Percentiles rank a stretch among this genome's conserved stretches.
Evolutionary conservation across 2,113 vertebrate genomes (phyloP).

Genomic region (Pangasianodon gigas): DNA sequence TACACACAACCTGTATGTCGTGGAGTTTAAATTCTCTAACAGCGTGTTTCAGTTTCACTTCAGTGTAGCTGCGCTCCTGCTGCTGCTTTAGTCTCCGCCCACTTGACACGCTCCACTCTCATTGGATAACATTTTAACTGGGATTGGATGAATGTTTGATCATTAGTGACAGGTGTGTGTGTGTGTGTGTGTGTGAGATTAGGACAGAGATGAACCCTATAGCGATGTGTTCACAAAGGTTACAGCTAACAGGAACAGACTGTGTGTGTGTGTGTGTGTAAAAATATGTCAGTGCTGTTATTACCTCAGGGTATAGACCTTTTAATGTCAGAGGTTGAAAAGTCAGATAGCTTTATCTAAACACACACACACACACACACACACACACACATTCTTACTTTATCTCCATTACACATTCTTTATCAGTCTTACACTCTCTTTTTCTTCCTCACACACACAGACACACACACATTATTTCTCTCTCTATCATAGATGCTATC

Average conservation of each 20-base stretch:
- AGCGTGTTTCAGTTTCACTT: not conserved
- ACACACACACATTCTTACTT: not conserved
- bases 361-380: not conserved
- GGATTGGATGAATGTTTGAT: not conserved
- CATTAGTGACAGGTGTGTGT: not conserved
- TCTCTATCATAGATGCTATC: no score
- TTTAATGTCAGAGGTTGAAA: not conserved
- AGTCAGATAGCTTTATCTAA: constrained; percentile 13
- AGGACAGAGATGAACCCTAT: no score
- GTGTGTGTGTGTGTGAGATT: no score
- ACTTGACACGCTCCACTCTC: not conserved
- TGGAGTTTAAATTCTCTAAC: not conserved
- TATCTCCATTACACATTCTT: no score
- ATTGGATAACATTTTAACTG: not conserved
- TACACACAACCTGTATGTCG: no score
- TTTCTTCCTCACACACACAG: not conserved
- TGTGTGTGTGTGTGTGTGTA: not conserved
- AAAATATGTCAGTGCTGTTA: not conserved
- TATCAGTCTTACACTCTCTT: no score
- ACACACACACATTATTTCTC: not conserved
- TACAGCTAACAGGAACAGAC: no score
- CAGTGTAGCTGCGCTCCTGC: not conserved
- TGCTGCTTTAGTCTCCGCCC: no score
- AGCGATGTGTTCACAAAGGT: no score
- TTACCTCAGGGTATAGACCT: not conserved